Evolutionary conservation across 2,888 invertebrate species (phyloP), one percentile per base, ranked within the genome.

Genomic region (Cheilosia variabilis): DNA sequence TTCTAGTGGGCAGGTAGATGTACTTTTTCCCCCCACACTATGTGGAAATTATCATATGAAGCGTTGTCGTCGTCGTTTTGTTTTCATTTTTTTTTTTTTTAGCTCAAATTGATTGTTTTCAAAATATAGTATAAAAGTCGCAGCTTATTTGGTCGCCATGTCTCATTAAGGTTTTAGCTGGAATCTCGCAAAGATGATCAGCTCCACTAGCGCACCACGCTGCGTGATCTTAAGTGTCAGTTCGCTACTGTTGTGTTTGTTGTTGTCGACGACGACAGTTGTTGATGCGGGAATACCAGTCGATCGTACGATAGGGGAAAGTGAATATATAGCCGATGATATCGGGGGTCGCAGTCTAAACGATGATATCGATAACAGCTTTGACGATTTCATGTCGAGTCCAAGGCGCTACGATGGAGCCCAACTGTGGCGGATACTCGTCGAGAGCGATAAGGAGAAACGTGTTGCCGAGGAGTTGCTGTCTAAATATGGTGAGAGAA

Each of bases 361-460:
- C 13, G 58, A 89, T 41, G 91, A 89, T 76, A 57, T 89, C 37
- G 91, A 89, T 77, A 89, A 90, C 50, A 75, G 89, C 17, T 60
- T 13, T 43, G 68, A 87, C 57, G 71, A 65, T n/a, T 90, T 89
- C 71, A 91, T 75, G 75, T 89, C 91, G 2, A 87, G 89, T 69
- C 87, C 90, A 72, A 93, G 96, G 53, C 94, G 94, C 65, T 97
- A 97, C 90, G 94, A 94, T 62, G 97, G 96, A 2, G 95, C 95
- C 19, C 96, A 97, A 92, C 91, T 97, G 17, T 96, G 96, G 96
- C 94, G 96, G 89, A 95, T 96, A 52, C 91, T 91, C 6, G 93
- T 94, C 15, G 93, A 93, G 60, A 93, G 92, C 45, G 93, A 93
- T 87, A 93, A 92, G 89, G 94, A 94, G 87, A 93, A 93, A 90